Evolutionary conservation across 1,140 invertebrate genomes (phyloP).

Genomic region (Caenorhabditis inopinata): DNA sequence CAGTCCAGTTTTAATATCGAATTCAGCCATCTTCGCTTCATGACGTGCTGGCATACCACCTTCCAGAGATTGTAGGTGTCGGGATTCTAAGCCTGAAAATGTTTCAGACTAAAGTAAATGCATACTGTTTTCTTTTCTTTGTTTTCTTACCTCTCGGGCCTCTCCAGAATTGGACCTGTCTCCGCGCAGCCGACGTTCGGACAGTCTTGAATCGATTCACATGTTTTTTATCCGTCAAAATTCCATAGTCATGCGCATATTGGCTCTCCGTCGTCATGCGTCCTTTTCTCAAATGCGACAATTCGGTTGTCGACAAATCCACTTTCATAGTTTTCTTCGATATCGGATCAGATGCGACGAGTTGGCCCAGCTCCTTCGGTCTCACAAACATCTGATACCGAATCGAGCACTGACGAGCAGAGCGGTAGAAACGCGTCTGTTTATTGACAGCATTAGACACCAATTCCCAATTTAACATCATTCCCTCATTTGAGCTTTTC

Average conservation of each 20-base stretch:
- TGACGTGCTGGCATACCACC: not conserved
- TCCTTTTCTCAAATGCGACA: constrained; percentile 31
- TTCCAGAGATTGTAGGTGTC: not conserved
- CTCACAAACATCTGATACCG: constrained; percentile 47
- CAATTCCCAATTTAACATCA: constrained; percentile 27
- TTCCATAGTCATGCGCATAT: constrained; percentile 33
- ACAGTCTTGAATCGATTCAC: not conserved
- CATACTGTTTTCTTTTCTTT: not conserved
- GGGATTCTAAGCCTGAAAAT: not conserved
- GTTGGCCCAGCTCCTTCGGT: constrained; percentile 44
- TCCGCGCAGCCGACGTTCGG: not conserved
- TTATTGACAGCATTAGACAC: constrained; percentile 28
- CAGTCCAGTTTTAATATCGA: not conserved
- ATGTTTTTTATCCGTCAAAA: not conserved
- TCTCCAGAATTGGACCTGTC: not conserved
- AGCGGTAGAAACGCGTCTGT: constrained; percentile 31
- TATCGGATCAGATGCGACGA: constrained; percentile 42
- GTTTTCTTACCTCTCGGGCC: not conserved
- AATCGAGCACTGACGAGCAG: constrained; percentile 46
- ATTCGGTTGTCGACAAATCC: not conserved
- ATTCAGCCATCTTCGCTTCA: not conserved
- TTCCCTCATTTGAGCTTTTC: not conserved
- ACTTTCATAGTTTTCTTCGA: constrained; percentile 40
- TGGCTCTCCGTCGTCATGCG: constrained; percentile 10
- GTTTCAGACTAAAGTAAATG: not conserved